Evolutionary conservation across 2,797 vertebrate genomes (phyloP), one percentile per base, ranked within the genome.

Genomic region (Pangasius larnaudii): DNA sequence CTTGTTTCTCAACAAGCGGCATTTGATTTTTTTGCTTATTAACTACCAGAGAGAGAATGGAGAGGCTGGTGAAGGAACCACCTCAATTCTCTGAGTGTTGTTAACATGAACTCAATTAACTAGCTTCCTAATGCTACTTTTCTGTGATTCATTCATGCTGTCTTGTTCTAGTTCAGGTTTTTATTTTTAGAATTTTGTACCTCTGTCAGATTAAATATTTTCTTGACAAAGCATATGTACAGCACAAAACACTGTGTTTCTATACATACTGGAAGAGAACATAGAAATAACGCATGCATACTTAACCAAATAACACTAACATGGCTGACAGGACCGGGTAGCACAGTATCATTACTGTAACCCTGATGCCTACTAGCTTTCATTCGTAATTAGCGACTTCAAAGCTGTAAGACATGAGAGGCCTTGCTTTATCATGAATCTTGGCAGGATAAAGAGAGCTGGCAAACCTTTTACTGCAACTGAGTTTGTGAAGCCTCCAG

Each of bases 401-500:
- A 71, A 87, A 69, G 49, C 59, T 65, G 30, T 79, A 39, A 79
- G 63, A 69, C 61, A n/a, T 14, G 18, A 67, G 27, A 49, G 86
- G 3, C 53, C 42, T 13, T 46, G 7, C 79, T 82, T 42, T 59
- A 42, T 36, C n/a, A 10, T 13, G 42, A 75, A 63, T 63, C 42
- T 49, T 63, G 36, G 39, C 67, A 58, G 65, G 56, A 36, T 36
- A 39, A 84, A 36, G n/a, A 72, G 11, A 18, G 56, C 56, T n/a
- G 71, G 69, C 69, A 65, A 65, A 36, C 65, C 80, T 65, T 83
- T 87, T 33, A 74, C 53, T 59, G 27, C 22, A 6, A 24, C 30
- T 36, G 36, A 72, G 39, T 82, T 81, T 80, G 18, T 30, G 0
- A 74, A 74, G 56, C 33, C 10, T 80, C 36, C 33, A n/a, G 46